Conservation (phyloP, 2,888 invertebrate genomes). For the Sisyra terminalis region DNA sequence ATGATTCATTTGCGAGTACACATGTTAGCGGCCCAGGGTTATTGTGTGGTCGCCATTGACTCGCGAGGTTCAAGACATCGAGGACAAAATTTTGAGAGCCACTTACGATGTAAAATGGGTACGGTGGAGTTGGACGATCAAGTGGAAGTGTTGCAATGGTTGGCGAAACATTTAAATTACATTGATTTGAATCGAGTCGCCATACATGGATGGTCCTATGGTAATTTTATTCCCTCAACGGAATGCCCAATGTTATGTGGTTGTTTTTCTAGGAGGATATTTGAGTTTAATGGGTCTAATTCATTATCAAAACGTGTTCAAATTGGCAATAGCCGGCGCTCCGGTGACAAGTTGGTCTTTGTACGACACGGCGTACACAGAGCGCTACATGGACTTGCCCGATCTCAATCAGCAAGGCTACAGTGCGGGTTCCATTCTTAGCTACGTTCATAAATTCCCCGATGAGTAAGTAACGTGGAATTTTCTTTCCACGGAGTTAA, state of each 20-base stretch:
- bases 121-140: slow-evolving; percentile 89
- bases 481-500: background rate
- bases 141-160: slow-evolving; percentile 73
- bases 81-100: slow-evolving; percentile 82
- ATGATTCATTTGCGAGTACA: slow-evolving; percentile 85
- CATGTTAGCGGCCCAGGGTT: slow-evolving; percentile 89
- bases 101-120: slow-evolving; percentile 81
- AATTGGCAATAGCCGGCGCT: slow-evolving; percentile 91
- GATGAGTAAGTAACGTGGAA: slow-evolving; percentile 55
- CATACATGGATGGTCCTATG: slow-evolving; percentile 98
- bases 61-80: slow-evolving; percentile 90
- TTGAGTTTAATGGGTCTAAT: slow-evolving; percentile 87
- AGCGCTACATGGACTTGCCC: slow-evolving; percentile 89
- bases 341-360: slow-evolving; percentile 95
- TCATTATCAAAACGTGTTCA: slow-evolving; percentile 84
- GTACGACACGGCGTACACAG: slow-evolving; percentile 98
- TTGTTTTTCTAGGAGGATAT: slow-evolving; percentile 53
- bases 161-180: slow-evolving; percentile 68
- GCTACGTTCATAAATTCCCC: slow-evolving; percentile 73
- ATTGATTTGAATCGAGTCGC: slow-evolving; percentile 88
- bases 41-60: slow-evolving; percentile 90
- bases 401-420: slow-evolving; percentile 64
- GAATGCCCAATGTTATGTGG: too few relatives aligned
- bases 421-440: slow-evolving; percentile 66
- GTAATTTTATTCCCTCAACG: slow-evolving; percentile 25